Evolutionary conservation across 92 coral and sea anemone genomes (phyloP), one percentile per base, ranked within the genome.

Genomic region (Galaxea fascicularis): DNA sequence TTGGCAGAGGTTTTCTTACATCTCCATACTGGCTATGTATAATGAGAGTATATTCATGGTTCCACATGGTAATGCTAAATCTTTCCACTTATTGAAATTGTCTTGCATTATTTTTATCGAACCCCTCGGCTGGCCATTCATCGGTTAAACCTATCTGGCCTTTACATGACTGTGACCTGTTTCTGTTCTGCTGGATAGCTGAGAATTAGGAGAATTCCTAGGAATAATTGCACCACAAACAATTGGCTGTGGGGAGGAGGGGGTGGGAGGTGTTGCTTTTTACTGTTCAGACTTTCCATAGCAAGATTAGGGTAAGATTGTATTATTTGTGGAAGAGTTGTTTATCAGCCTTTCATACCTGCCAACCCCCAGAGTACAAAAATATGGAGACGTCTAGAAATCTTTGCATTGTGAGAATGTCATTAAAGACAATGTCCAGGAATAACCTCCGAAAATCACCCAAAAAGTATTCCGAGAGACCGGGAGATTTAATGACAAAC

Each of bases 221-320:
- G 6, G 41, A 7, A 54, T 54, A 54, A 54, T 54, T 54, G 59
- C 59, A 54, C 59, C 59, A 54, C 59, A 54, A 54, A 54, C 59
- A 54, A 54, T 54, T 54, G 59, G 59, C 69, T 63, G 69, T 63
- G 69, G 69, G 69, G 69, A n/a, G n/a, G n/a, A n/a, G n/a, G 28
- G 25, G 69, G 69, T 63, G 39, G 69, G 69, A 24, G 35, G 31
- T 63, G 69, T 35, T 63, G 25, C 69, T 63, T 63, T 63, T 20
- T 24, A 63, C 69, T 63, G 41, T 25, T 15, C 41, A 9, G 71
- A 65, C 41, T 65, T 26, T 65, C 41, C 15, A 25, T 18, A 65
- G 41, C 71, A 25, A 65, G 71, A 26, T 65, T 25, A 65, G 18
- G 14, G 71, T 65, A 65, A 65, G 20, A 26, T 65, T 65, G 39